Conservation (phyloP, 2,113 vertebrate species). For the Siphamia tubifer region DNA sequence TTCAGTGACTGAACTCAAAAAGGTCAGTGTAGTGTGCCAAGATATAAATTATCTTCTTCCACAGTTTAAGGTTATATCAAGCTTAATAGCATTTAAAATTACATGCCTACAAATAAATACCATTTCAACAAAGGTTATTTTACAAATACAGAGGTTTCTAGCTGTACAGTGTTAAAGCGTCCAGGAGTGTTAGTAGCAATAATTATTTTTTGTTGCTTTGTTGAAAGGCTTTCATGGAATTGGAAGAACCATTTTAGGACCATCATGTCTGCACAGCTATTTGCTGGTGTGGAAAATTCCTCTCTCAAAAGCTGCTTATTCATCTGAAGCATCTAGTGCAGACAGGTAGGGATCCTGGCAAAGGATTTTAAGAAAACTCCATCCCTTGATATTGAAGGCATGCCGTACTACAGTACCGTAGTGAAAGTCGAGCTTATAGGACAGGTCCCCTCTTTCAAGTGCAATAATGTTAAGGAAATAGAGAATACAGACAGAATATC, state of each 20-base stretch:
- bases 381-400: conserved; percentile 34
- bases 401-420: conserved; percentile 47
- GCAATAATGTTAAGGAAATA: conserved; percentile 55
- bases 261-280: conserved; percentile 4
- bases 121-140: conserved; percentile 13
- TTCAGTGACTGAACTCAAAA: conserved; percentile 20
- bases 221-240: conserved; percentile 38
- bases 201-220: background rate
- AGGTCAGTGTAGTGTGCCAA: conserved; percentile 38
- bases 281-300: background rate
- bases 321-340: conserved; percentile 29
- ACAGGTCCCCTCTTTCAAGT: conserved; percentile 57
- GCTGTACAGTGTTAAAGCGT: conserved; percentile 32
- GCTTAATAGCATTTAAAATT: conserved; percentile 25
- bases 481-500: conserved; percentile 36
- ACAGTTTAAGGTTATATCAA: conserved; percentile 26
- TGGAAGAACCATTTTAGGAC: conserved; percentile 42
- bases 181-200: conserved; percentile 53
- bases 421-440: conserved; percentile 29
- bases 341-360: conserved; percentile 22
- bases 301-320: conserved; percentile 23
- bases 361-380: conserved; percentile 17
- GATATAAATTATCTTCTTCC: conserved; percentile 15
- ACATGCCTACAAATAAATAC: conserved; percentile 62
- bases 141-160: conserved; percentile 43